phyloP scores from a whole-genome alignment of 2,797 vertebrate genomes.

The Rallus crepitans region DNA sequence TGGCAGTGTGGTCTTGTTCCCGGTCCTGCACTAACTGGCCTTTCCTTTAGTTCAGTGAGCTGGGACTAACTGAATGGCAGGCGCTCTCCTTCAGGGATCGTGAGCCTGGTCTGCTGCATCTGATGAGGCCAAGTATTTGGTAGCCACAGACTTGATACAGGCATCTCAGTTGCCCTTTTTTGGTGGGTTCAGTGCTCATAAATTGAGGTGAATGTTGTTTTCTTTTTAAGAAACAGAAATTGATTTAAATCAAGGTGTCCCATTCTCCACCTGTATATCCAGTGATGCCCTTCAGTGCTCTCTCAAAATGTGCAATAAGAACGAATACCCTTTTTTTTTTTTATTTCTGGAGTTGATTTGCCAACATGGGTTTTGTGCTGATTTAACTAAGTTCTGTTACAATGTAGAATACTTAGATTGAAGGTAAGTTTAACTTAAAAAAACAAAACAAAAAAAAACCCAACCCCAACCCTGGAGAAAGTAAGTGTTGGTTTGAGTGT shows the following conservation, averaged over 20 bases:
- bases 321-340: background rate
- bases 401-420: background rate
- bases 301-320: background rate
- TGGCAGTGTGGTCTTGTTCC: background rate
- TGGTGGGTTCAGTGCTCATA: background rate
- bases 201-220: background rate
- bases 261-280: background rate
- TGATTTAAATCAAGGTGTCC: background rate
- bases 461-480: background rate
- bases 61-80: background rate
- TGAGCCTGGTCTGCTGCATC: background rate
- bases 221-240: background rate
- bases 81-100: background rate
- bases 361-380: background rate
- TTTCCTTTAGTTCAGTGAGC: background rate
- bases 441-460: background rate
- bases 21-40: background rate
- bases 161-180: background rate
- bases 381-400: background rate
- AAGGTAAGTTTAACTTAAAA: background rate
- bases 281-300: background rate
- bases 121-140: background rate
- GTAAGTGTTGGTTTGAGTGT: background rate
- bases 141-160: background rate
- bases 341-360: background rate